Evolutionary conservation across 1,140 invertebrate species (phyloP).

Genomic region (Amyelois transitella): DNA sequence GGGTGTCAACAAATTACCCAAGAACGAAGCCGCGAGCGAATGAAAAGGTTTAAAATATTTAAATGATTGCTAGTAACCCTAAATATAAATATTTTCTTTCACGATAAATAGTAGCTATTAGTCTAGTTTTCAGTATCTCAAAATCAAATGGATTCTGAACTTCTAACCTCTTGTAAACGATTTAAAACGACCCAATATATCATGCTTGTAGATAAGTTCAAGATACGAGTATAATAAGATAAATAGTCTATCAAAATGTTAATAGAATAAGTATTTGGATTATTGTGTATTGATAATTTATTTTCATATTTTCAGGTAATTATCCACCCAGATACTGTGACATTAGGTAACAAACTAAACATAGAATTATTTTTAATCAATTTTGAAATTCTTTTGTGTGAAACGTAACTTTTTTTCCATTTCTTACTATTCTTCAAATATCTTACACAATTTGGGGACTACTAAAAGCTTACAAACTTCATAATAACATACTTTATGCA

Average conservation of each 20-base stretch:
- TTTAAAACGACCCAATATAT: not conserved
- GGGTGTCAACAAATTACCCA: too few relatives aligned
- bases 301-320: constrained; percentile 13
- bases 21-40: too few relatives aligned
- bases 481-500: constrained; percentile 66
- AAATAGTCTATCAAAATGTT: not conserved
- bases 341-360: not conserved
- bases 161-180: not conserved
- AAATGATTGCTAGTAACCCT: too few relatives aligned
- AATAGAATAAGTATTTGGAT: too few relatives aligned
- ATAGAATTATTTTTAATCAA: too few relatives aligned
- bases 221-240: not conserved
- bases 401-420: not conserved
- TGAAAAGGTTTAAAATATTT: too few relatives aligned
- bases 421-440: not conserved
- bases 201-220: not conserved
- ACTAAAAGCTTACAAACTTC: constrained; percentile 27
- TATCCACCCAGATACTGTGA: not conserved
- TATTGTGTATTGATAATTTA: too few relatives aligned
- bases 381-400: too few relatives aligned
- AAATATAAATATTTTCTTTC: not conserved
- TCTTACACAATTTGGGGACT: not conserved
- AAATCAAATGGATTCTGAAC: not conserved
- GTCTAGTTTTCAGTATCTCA: not conserved
- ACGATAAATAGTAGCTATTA: not conserved